These are phyloP conservation scores for Gonocerus acuteangulatus DNA, from an alignment of 2,888 invertebrate species.

Conservation along the genomic window DNA sequence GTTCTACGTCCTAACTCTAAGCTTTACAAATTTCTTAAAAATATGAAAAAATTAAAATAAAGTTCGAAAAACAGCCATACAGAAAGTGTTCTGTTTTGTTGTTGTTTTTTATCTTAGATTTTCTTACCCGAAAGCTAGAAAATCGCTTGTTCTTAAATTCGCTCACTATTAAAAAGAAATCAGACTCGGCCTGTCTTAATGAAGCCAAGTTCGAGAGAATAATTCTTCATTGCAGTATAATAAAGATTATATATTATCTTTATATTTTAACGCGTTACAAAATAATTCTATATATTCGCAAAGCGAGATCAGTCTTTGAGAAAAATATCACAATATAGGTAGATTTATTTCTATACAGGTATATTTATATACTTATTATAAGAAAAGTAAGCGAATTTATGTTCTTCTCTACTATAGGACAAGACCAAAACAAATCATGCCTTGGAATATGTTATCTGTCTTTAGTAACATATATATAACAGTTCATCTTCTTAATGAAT, in stretches of 20 bases:
- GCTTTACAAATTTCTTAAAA: too few species aligned
- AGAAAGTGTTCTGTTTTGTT: too few species aligned
- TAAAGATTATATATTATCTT: not conserved
- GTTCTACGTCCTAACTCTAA: too few species aligned
- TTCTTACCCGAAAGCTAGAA: not conserved
- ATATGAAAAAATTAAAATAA: too few species aligned
- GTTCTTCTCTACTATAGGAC: too few species aligned
- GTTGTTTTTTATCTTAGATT: too few species aligned
- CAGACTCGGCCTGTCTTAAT: conserved; percentile 1
- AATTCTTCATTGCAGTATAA: conserved; percentile 12
- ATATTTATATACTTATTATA: too few species aligned
- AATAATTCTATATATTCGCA: conserved; percentile 26
- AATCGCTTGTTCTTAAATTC: conserved; percentile 13
- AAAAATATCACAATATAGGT: conserved; percentile 46
- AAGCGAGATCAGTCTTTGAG: conserved; percentile 47
- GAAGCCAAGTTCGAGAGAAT: not conserved
- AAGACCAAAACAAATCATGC: too few species aligned
- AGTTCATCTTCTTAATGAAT: too few species aligned
- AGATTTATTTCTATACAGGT: not conserved
- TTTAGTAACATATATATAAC: too few species aligned
- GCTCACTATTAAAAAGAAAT: conserved; percentile 19
- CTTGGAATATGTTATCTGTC: too few species aligned
- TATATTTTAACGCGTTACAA: conserved; percentile 3
- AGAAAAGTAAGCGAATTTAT: too few species aligned
- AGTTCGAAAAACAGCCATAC: not conserved